phyloP scores from a whole-genome alignment of 2,888 invertebrate species.

The Lydus trimaculatus region DNA sequence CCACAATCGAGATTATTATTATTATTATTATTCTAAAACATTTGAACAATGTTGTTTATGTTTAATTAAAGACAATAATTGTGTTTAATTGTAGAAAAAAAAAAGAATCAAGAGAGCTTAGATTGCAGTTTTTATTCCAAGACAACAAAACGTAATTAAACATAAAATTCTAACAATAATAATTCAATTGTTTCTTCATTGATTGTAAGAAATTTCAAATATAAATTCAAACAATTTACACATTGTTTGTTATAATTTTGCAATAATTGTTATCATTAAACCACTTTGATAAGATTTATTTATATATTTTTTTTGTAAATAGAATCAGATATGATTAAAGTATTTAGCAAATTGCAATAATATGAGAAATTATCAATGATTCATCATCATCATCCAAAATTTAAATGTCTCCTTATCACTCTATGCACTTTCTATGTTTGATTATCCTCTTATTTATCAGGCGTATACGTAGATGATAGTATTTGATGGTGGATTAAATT shows the following conservation, averaged over 20 bases:
- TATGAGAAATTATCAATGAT: background rate
- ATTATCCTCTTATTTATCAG: background rate
- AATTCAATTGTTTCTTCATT: background rate
- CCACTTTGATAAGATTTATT: background rate
- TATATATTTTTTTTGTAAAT: background rate
- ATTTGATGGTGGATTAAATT: background rate
- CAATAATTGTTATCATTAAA: background rate
- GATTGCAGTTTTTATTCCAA: background rate
- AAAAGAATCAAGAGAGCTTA: background rate
- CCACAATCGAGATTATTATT: too few relatives aligned
- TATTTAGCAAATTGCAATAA: too few relatives aligned
- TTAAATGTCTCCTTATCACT: background rate
- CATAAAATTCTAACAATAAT: background rate
- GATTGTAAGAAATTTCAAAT: too few relatives aligned
- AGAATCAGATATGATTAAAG: too few relatives aligned
- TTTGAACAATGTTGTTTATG: conserved; percentile 14
- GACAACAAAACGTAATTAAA: background rate
- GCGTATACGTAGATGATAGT: background rate
- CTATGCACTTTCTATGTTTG: background rate
- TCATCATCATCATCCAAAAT: background rate
- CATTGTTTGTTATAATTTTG: background rate
- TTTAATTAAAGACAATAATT: conserved; percentile 19
- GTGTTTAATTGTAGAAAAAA: conserved; percentile 20
- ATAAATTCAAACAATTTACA: too few relatives aligned
- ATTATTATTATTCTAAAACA: too few relatives aligned